Evolutionary conservation across 2,797 vertebrate species (phyloP).

Genomic region (Gallirallus australis): DNA sequence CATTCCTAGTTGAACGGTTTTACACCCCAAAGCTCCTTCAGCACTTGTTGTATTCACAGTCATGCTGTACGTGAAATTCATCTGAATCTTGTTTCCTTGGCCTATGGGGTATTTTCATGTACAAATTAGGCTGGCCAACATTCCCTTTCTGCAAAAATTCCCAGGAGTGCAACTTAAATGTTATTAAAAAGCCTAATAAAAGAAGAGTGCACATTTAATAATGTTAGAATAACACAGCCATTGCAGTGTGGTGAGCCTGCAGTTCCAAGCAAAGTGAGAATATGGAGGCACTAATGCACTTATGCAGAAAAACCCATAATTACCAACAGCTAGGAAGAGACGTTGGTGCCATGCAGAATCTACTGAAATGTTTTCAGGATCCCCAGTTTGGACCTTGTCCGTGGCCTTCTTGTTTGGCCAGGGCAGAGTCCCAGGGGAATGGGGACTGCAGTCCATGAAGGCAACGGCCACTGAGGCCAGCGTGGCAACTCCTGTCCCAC

Average conservation of each 20-base stretch:
- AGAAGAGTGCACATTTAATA: conserved; percentile 83
- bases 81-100: conserved; percentile 82
- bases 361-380: conserved; percentile 12
- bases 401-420: neutral
- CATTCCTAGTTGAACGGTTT: neutral
- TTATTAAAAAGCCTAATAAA: conserved; percentile 86
- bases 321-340: conserved; percentile 63
- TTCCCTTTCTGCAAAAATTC: conserved; percentile 80
- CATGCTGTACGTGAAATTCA: conserved; percentile 72
- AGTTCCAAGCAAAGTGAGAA: conserved; percentile 67
- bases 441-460: neutral
- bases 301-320: conserved; percentile 60
- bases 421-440: neutral
- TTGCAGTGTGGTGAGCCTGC: conserved; percentile 60
- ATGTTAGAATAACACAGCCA: conserved; percentile 77
- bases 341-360: conserved; percentile 40
- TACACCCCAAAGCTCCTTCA: conserved; percentile 11
- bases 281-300: conserved; percentile 62
- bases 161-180: conserved; percentile 81
- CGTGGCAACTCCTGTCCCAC: neutral
- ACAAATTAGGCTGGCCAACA: conserved; percentile 83
- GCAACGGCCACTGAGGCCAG: neutral
- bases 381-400: neutral
- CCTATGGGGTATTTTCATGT: conserved; percentile 80
- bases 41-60: neutral